Evolutionary conservation across 2,888 invertebrate genomes (phyloP).

Genomic region (Nephrotoma flavescens): DNA sequence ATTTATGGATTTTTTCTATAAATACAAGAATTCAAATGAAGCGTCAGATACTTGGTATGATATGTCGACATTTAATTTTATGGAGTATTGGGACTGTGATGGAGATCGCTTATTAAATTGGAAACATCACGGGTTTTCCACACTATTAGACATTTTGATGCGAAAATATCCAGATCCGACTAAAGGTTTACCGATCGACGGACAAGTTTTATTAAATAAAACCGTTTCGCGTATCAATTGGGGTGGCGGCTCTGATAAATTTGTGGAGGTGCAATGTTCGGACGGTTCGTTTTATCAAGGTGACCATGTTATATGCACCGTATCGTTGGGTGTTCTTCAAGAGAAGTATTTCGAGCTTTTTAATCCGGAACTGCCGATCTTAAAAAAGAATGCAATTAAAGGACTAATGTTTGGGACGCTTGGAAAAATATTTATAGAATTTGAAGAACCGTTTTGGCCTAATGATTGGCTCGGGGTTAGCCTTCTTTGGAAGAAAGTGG

Average conservation of each 20-base stretch:
- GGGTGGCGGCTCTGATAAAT: conserved; percentile 19
- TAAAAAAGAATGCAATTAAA: conserved; percentile 36
- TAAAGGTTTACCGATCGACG: conserved; percentile 19
- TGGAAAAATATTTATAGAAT: conserved; percentile 46
- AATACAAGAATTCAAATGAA: conserved; percentile 33
- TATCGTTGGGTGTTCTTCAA: conserved; percentile 46
- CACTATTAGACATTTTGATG: conserved; percentile 51
- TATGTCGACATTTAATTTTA: conserved; percentile 47
- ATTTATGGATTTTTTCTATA: conserved; percentile 45
- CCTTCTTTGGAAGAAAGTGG: conserved; percentile 41
- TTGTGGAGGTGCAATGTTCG: conserved; percentile 13
- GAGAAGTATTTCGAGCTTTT: conserved; percentile 31
- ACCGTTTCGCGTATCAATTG: conserved; percentile 21
- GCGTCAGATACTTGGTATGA: conserved; percentile 49
- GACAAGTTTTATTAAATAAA: conserved; percentile 23
- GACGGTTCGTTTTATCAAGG: conserved; percentile 34
- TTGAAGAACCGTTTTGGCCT: conserved; percentile 43
- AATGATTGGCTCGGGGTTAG: conserved; percentile 37
- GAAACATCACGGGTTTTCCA: conserved; percentile 56
- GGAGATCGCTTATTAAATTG: conserved; percentile 58
- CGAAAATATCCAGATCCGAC: conserved; percentile 22
- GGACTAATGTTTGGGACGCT: conserved; percentile 43
- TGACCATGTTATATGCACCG: conserved; percentile 45
- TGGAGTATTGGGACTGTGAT: conserved; percentile 49
- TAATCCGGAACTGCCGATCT: conserved; percentile 33